Evolutionary conservation across 1,140 invertebrate genomes (phyloP).

Genomic region (Apocrypta bakeri): DNA sequence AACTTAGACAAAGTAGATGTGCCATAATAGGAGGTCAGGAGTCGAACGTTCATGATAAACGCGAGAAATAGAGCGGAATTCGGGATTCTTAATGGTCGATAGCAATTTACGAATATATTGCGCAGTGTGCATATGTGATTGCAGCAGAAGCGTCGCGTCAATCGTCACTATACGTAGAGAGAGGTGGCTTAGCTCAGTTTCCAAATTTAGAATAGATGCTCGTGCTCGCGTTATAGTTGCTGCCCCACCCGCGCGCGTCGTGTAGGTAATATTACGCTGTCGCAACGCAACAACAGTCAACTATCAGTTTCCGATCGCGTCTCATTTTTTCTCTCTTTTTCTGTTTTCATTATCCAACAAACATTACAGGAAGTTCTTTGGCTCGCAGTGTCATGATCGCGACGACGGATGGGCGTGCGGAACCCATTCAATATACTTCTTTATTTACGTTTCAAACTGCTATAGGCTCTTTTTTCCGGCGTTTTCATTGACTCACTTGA

Average conservation of each 20-base stretch:
- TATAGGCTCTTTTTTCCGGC: neutral
- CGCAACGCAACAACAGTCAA: neutral
- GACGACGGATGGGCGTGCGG: neutral
- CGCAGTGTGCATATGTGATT: no score
- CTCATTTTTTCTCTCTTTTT: neutral
- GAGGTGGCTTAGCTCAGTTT: constrained; percentile 14
- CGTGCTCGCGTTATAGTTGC: neutral
- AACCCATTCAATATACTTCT: neutral
- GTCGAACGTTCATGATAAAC: no score
- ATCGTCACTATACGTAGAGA: neutral
- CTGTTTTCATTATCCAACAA: neutral
- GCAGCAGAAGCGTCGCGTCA: no score
- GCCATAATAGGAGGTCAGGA: no score
- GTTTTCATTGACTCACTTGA: neutral
- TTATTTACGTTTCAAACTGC: neutral
- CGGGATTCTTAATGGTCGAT: no score
- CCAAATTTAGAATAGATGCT: constrained; percentile 28
- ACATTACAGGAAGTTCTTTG: neutral
- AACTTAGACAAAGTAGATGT: no score
- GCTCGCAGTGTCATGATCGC: neutral
- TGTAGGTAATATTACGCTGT: neutral
- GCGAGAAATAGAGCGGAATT: no score
- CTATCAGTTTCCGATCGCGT: neutral
- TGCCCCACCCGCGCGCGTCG: neutral
- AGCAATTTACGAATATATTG: no score